Conservation (phyloP, 2,113 vertebrate species). For the Diphyllodes magnificus region DNA sequence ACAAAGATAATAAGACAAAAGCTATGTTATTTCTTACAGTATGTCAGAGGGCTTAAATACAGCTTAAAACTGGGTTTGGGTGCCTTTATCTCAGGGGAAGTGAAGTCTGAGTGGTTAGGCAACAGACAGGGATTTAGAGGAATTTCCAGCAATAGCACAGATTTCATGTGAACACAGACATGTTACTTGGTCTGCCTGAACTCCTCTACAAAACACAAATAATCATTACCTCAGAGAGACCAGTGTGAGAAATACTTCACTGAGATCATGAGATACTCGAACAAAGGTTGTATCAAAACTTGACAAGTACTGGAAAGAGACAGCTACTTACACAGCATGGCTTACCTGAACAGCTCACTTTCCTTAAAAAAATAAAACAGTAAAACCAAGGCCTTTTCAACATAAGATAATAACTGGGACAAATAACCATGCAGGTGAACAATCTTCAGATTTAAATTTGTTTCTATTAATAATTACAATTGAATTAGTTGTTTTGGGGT, state of each 20-base stretch:
- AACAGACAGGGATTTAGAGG: neutral
- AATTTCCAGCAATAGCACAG: neutral
- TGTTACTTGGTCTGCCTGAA: neutral
- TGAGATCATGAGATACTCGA: neutral
- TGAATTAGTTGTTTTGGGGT: neutral
- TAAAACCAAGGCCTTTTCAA: neutral
- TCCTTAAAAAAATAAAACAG: neutral
- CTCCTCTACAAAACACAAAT: neutral
- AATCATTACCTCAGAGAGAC: neutral
- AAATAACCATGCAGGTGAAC: neutral
- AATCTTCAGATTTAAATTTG: neutral
- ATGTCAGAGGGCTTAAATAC: neutral
- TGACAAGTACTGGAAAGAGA: neutral
- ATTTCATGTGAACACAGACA: neutral
- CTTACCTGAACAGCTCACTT: neutral
- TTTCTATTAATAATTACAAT: neutral
- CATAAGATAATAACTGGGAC: neutral
- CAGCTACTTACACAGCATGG: neutral
- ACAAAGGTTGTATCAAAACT: neutral
- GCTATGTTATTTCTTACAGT: neutral
- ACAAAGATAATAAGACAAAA: neutral
- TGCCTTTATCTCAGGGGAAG: neutral
- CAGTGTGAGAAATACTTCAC: neutral
- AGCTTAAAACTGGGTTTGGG: neutral
- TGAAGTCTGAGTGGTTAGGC: neutral